phyloP scores from a whole-genome alignment of 1,140 invertebrate species.

The Drosophila baimaii region DNA sequence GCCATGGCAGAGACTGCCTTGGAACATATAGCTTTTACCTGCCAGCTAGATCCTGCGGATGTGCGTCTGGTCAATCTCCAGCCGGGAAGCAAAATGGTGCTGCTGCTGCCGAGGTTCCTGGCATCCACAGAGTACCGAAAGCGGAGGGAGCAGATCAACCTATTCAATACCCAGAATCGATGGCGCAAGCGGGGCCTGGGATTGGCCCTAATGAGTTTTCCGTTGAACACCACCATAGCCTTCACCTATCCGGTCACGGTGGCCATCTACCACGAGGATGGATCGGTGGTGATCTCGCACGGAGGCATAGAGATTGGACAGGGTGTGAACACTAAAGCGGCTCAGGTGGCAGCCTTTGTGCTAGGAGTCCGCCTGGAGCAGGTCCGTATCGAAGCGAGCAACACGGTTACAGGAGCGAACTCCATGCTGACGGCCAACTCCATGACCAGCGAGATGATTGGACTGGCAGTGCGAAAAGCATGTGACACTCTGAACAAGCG shows the following conservation, averaged over 20 bases:
- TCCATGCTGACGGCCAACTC: slow-evolving; percentile 88
- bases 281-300: slow-evolving; percentile 88
- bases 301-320: slow-evolving; percentile 90
- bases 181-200: slow-evolving; percentile 89
- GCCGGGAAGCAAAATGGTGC: slow-evolving; percentile 80
- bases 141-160: slow-evolving; percentile 84
- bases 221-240: slow-evolving; percentile 85
- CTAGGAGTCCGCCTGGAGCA: slow-evolving; percentile 89
- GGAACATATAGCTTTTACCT: slow-evolving; percentile 90
- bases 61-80: slow-evolving; percentile 88
- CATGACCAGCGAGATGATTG: slow-evolving; percentile 88
- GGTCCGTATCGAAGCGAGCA: slow-evolving; percentile 88
- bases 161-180: slow-evolving; percentile 87
- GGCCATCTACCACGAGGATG: slow-evolving; percentile 87
- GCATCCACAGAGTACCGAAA: slow-evolving; percentile 85
- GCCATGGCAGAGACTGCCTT: slow-evolving; percentile 90
- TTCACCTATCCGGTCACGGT: slow-evolving; percentile 85
- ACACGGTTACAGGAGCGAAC: slow-evolving; percentile 88
- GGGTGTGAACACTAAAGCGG: slow-evolving; percentile 89
- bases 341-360: slow-evolving; percentile 90
- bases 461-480: slow-evolving; percentile 88
- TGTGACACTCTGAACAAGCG: slow-evolving; percentile 88
- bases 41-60: slow-evolving; percentile 89
- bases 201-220: slow-evolving; percentile 86
- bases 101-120: slow-evolving; percentile 69